Percentiles rank a stretch among this genome's conserved stretches.
Evolutionary conservation across 2,113 vertebrate species (phyloP).

Genomic region (Gambusia holbrooki): DNA sequence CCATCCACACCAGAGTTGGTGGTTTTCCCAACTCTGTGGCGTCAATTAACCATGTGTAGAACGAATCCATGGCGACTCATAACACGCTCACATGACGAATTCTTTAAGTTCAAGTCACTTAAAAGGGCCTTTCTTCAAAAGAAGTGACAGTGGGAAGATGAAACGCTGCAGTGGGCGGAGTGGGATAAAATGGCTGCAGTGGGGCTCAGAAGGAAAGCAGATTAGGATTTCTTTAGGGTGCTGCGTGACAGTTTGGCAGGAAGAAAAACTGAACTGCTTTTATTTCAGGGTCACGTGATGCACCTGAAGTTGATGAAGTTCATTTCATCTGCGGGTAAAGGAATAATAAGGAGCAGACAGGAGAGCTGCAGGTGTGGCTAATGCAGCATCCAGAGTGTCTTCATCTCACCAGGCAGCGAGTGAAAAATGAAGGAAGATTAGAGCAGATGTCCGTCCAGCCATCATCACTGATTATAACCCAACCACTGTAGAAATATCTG

Average conservation of each 20-base stretch:
- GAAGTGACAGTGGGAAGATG: constrained; percentile 33
- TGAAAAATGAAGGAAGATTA: too few relatives aligned
- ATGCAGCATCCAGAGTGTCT: not conserved
- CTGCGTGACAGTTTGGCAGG: constrained; percentile 6
- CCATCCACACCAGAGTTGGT: constrained; percentile 35
- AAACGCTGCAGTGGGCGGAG: constrained; percentile 20
- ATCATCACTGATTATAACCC: not conserved
- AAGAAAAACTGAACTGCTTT: constrained; percentile 23
- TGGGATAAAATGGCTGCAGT: constrained; percentile 34
- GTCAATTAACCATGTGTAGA: constrained; percentile 49
- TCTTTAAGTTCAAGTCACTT: constrained; percentile 29
- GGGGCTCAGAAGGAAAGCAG: constrained; percentile 30
- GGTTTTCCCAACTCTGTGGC: constrained; percentile 28
- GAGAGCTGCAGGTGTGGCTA: constrained; percentile 9
- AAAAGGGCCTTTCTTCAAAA: constrained; percentile 26
- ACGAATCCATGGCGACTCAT: constrained; percentile 19
- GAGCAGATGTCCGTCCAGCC: not conserved
- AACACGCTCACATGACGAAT: constrained; percentile 15
- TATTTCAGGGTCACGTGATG: constrained; percentile 27
- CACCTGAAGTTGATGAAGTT: constrained; percentile 8
- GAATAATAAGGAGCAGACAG: constrained; percentile 1
- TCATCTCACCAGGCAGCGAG: not conserved
- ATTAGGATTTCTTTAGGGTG: constrained; percentile 37
- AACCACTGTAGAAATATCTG: too few relatives aligned
- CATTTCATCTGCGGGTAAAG: constrained; percentile 24